Evolutionary conservation across 2,113 vertebrate genomes (phyloP), one percentile per base, ranked within the genome.

Genomic region (Cynoglossus semilaevis): DNA sequence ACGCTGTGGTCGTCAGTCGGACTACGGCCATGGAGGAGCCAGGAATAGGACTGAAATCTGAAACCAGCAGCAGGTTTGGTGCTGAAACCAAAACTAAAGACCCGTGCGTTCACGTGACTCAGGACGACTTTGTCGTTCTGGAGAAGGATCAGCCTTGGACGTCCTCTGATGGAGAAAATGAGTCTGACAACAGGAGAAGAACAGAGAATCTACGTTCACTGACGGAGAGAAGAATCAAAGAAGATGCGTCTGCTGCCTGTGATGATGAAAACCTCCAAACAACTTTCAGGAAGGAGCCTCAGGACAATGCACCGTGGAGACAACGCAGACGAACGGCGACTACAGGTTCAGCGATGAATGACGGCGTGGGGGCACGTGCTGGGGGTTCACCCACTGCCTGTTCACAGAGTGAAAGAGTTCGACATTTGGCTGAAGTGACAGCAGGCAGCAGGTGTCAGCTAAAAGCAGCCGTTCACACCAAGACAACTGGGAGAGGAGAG

Each of bases 371-470:
- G 34, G 47, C 72, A 55, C 29, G 37, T 53, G 60, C 12, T 8
- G 43, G 22, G 43, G 48, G 48, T 63, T 77, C 59, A 62, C 37
- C 57, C 67, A 1, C 43, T 40, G 75, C 36, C 54, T 46, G 65
- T 72, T 52, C 38, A 36, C 56, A 69, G 57, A 70, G 35, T 15
- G 50, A 79, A 67, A 76, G 19, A 61, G 62, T 61, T 70, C 76
- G 60, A 65, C 67, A 17, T 78, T 71, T 46, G 49, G 57, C 47
- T 81, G 73, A 87, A 81, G 77, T 80, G 85, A 83, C 82, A 82
- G 84, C 82, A 82, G 84, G 74, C 74, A 55, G 77, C 85, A 83
- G 85, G 83, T 86, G 80, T 67, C 79, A 9, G 79, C 83, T 84
- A 82, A 85, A 84, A 84, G 82, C 51, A 72, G 82, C 6, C 54